These are phyloP conservation scores for Pachliopta kotzebuea DNA, from an alignment of 2,888 invertebrate species.

Conservation along the genomic window DNA sequence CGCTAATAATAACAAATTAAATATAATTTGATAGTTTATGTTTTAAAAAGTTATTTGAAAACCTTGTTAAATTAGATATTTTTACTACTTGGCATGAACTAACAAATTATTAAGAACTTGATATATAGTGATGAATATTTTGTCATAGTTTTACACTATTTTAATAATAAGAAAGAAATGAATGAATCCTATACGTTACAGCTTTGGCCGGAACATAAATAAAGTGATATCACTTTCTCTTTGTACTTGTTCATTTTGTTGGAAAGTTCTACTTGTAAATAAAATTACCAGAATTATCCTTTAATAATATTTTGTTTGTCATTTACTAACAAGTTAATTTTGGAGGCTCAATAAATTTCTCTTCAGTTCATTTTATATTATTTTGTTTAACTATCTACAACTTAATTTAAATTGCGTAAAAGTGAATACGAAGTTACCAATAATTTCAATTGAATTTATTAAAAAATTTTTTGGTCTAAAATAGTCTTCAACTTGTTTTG, in stretches of 20 bases:
- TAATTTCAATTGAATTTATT: too few relatives aligned
- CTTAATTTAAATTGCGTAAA: neutral
- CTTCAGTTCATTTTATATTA: neutral
- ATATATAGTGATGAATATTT: too few relatives aligned
- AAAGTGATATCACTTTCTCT: neutral
- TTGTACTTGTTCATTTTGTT: neutral
- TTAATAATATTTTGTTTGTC: neutral
- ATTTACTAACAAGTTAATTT: neutral
- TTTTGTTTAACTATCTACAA: too few relatives aligned
- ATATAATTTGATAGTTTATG: neutral
- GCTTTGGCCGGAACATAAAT: neutral
- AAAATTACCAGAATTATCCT: neutral
- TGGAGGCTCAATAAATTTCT: neutral
- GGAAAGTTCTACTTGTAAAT: slow-evolving; percentile 2
- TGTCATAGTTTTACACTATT: too few relatives aligned
- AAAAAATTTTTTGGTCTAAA: too few relatives aligned
- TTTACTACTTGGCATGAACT: too few relatives aligned
- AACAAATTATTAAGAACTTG: too few relatives aligned
- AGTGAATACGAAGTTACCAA: too few relatives aligned
- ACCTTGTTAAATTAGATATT: neutral
- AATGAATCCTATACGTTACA: too few relatives aligned
- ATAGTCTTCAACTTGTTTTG: too few relatives aligned
- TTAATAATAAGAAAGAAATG: too few relatives aligned
- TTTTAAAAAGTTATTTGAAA: neutral
- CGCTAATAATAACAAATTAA: neutral